Evolutionary conservation across 30 jellyfish, hydroid and myxozoan species (phyloP), one percentile per base, ranked within the genome.

Genomic region (Morbakka virulenta): DNA sequence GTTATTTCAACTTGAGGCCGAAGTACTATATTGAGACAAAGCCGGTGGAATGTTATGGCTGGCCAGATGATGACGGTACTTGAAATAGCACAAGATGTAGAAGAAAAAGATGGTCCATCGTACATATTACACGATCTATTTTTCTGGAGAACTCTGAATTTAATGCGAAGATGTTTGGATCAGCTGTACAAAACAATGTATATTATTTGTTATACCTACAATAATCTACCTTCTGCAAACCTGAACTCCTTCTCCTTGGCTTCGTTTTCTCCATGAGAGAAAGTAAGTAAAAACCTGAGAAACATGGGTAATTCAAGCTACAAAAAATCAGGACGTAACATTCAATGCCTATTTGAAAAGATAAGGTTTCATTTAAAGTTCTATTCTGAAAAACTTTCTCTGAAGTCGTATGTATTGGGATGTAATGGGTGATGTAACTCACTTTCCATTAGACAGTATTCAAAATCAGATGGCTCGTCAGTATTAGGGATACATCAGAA

Each of bases 81-180:
- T 20, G 77, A 64, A 11, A 25, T 31, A 4, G 21, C 77, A 12
- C 77, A 65, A 65, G 6, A 11, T 65, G 77, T 65, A 3, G 77
- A 65, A 65, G 77, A 65, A 28, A 9, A 20, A 17, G 77, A 65
- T 11, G 64, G 31, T 4, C 23, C n/a, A 3, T 65, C 77, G 3
- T 65, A 65, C 77, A 65, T 31, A 11, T 28, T 65, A 17, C 77
- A 65, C 22, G 77, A 65, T 64, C 77, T 64, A 28, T 65, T 65
- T 28, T 28, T 65, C 9, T 63, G 66, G 4, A 14, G 66, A 14
- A 65, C 77, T 12, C 22, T 65, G 9, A 64, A 65, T 11, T 65
- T 65, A 20, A 65, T 65, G 21, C 25, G 77, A 28, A 23, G 77
- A 65, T 65, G 77, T 28, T 28, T 65, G 28, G 77, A 65, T 65